Conservation (phyloP, 2,888 invertebrate species). For the Meandrusa payeni region DNA sequence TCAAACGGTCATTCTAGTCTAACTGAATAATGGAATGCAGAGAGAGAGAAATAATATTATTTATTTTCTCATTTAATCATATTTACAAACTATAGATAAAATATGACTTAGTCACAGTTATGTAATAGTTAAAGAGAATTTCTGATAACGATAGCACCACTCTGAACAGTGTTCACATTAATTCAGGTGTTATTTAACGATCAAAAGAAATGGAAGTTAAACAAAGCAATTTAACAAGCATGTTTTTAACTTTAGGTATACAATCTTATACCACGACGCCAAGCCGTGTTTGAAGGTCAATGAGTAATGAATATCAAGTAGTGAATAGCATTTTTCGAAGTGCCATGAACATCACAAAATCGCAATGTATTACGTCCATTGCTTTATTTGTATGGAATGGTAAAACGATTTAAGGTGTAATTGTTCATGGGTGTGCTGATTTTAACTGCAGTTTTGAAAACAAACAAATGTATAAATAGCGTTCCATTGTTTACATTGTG, state of each 20-base stretch:
- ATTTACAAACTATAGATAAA: too few relatives aligned
- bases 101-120: too few relatives aligned
- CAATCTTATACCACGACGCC: slow-evolving; percentile 1
- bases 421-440: slow-evolving; percentile 1
- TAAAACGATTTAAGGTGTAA: neutral
- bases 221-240: neutral
- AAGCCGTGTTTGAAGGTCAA: slow-evolving; percentile 11
- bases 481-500: slow-evolving; percentile 2
- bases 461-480: slow-evolving; percentile 4
- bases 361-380: slow-evolving; percentile 1
- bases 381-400: neutral
- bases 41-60: too few relatives aligned
- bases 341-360: neutral
- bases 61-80: too few relatives aligned
- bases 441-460: slow-evolving; percentile 1
- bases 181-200: neutral
- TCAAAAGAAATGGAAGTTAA: too few relatives aligned
- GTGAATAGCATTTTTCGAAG: slow-evolving; percentile 5
- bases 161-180: too few relatives aligned
- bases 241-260: neutral
- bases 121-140: too few relatives aligned
- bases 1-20: too few relatives aligned
- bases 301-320: slow-evolving; percentile 8
- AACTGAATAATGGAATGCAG: too few relatives aligned
- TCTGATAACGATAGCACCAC: too few relatives aligned